Evolutionary conservation across 2,888 invertebrate species (phyloP).

Genomic region (Ennomos fuscantarius): DNA sequence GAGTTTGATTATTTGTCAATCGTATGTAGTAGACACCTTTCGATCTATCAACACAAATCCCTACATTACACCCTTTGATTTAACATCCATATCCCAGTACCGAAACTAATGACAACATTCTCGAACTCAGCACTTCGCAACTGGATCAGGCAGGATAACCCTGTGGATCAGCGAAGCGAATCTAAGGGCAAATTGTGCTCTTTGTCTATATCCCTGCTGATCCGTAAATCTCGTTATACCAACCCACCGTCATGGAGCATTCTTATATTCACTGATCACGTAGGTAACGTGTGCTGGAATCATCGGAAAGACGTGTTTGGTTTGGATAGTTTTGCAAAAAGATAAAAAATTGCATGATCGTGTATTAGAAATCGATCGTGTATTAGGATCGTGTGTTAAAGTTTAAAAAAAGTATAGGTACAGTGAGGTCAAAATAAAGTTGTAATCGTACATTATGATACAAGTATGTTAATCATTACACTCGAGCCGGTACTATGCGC

Average conservation of each 20-base stretch:
- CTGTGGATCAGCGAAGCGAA: slow-evolving; percentile 68
- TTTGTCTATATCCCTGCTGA: slow-evolving; percentile 66
- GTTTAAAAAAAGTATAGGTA: too few relatives aligned
- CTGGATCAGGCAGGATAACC: slow-evolving; percentile 49
- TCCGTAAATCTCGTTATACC: slow-evolving; percentile 65
- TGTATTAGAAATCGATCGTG: too few relatives aligned
- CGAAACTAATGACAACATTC: slow-evolving; percentile 9
- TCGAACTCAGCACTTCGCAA: slow-evolving; percentile 33
- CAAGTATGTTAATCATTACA: too few relatives aligned
- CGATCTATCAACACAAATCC: slow-evolving; percentile 4
- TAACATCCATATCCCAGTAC: slow-evolving; percentile 13
- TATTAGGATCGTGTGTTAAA: too few relatives aligned
- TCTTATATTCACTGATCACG: slow-evolving; percentile 58
- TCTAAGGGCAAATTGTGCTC: slow-evolving; percentile 64
- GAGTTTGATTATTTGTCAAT: too few relatives aligned
- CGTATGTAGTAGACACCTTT: too few relatives aligned
- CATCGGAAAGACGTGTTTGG: slow-evolving; percentile 12
- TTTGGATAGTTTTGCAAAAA: slow-evolving; percentile 6
- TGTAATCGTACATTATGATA: too few relatives aligned
- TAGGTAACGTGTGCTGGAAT: slow-evolving; percentile 23
- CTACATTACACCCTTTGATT: slow-evolving; percentile 5
- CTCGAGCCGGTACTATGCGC: too few relatives aligned
- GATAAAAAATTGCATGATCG: neutral
- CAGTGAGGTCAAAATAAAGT: too few relatives aligned
- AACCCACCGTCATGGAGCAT: slow-evolving; percentile 49